Evolutionary conservation across 2,113 vertebrate genomes (phyloP).

Genomic region (Psilopogon haemacephalus): DNA sequence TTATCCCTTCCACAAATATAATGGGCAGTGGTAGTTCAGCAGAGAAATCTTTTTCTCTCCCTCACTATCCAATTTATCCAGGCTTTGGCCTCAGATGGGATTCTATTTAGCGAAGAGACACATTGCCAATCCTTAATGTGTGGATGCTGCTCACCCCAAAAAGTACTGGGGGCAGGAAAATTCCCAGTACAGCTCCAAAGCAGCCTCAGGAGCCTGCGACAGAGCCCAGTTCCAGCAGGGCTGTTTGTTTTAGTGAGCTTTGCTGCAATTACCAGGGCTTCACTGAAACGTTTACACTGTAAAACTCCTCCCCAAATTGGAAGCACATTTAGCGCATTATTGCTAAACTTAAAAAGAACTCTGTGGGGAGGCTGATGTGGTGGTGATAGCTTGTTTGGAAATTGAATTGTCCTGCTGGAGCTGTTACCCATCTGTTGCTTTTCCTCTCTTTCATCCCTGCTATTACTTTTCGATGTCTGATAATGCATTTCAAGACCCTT

Average conservation of each 20-base stretch:
- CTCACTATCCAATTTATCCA: background rate
- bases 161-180: rapidly evolving
- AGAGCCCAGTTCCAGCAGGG: background rate
- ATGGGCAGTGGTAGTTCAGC: background rate
- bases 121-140: background rate
- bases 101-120: background rate
- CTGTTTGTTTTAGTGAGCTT: background rate
- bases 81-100: background rate
- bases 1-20: background rate
- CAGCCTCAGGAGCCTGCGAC: background rate
- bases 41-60: background rate
- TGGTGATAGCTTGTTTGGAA: background rate
- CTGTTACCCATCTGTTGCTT: background rate
- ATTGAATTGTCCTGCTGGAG: background rate
- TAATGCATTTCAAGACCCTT: background rate
- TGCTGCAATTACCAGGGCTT: background rate
- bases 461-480: background rate
- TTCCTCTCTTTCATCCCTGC: background rate
- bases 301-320: background rate
- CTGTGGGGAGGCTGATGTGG: background rate
- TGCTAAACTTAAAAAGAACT: background rate
- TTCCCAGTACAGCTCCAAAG: background rate
- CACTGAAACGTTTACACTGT: background rate
- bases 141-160: background rate
- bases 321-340: background rate